phyloP scores from a whole-genome alignment of 1,140 invertebrate species.

The Acromyrmex echinatior region DNA sequence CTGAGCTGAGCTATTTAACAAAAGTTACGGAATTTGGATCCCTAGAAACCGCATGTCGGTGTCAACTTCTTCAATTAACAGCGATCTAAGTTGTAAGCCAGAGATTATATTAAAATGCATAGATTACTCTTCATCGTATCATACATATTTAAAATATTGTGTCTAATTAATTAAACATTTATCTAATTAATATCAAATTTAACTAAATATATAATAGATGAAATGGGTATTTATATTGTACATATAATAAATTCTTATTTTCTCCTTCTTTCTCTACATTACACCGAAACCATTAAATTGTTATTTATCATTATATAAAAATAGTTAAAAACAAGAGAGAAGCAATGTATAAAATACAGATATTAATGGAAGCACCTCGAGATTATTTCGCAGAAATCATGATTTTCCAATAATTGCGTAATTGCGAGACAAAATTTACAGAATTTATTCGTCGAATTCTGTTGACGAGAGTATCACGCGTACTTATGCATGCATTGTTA shows the following conservation, averaged over 20 bases:
- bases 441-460: slow-evolving; percentile 12
- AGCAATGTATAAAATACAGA: neutral
- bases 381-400: slow-evolving; percentile 8
- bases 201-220: neutral
- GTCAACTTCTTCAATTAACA: slow-evolving; percentile 49
- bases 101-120: slow-evolving; percentile 23
- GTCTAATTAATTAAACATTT: neutral
- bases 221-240: neutral
- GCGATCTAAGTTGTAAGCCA: slow-evolving; percentile 19
- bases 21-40: slow-evolving; percentile 49
- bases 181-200: neutral
- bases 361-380: neutral
- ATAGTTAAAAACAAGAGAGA: neutral
- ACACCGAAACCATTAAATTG: neutral
- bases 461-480: slow-evolving; percentile 7
- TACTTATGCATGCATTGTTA: slow-evolving; percentile 40
- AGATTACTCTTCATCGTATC: slow-evolving; percentile 1
- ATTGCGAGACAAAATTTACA: slow-evolving; percentile 4
- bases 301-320: neutral
- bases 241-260: neutral
- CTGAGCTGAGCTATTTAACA: slow-evolving; percentile 49
- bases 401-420: slow-evolving; percentile 11
- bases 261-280: neutral
- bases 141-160: neutral
- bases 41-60: slow-evolving; percentile 38